phyloP scores from a whole-genome alignment of 2,113 vertebrate species.

The Elaphurus davidianus region DNA sequence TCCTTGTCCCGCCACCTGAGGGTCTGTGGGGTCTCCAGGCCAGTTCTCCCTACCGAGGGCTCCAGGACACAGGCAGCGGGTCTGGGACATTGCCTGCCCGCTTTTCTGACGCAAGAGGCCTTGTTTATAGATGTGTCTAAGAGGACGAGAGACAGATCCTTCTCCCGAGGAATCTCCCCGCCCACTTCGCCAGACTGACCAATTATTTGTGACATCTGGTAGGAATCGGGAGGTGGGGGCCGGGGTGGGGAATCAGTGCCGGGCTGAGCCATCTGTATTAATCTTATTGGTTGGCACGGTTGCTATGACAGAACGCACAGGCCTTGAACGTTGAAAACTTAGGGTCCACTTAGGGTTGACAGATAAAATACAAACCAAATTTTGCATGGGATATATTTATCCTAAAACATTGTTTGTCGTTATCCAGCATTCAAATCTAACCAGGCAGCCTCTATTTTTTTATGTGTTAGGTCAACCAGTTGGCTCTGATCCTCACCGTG shows the following conservation, averaged over 20 bases:
- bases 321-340: neutral
- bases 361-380: neutral
- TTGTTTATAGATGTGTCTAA: neutral
- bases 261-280: neutral
- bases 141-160: neutral
- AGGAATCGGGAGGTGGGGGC: neutral
- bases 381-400: neutral
- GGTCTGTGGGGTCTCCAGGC: neutral
- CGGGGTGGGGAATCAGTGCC: fast-evolving
- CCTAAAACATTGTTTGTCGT: neutral
- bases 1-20: neutral
- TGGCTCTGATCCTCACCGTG: neutral
- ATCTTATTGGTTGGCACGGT: neutral
- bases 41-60: too few relatives aligned
- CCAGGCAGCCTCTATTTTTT: neutral
- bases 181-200: neutral
- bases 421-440: neutral
- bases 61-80: neutral
- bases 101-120: neutral
- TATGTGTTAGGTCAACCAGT: neutral
- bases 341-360: neutral
- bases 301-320: neutral
- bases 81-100: too few relatives aligned
- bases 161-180: fast-evolving
- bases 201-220: neutral